Base-by-base conservation (phyloP, 2,888 invertebrate species). In the Apamea crenata region DNA sequence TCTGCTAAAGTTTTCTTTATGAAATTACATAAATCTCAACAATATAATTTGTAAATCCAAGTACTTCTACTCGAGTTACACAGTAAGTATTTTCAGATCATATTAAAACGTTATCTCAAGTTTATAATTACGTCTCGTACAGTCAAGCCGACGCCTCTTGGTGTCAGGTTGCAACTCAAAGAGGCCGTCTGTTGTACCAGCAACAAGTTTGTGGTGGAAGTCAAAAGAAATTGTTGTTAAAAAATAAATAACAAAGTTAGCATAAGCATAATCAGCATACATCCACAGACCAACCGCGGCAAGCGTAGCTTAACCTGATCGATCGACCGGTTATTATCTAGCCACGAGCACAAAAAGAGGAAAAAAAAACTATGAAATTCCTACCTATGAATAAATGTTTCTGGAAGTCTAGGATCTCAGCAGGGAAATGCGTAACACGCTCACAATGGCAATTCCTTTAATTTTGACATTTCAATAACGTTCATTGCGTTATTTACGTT, bases 121-220 rank as follows among this genome's bases (percentile, higher is more conserved):
- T 87, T 89, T 87, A 81, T 88, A 89, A 89, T 89, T 87, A 89
- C 90, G 82, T 85, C 75, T 82, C 71, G 80, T 79, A 83, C 78
- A 87, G 78, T 79, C 75, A 77, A 65, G 78, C 83, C 78, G 85
- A 86, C 87, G 89, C 89, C 89, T 89, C 84, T 86, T 82, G 91
- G 93, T 93, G 93, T 94, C 91, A 88, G 86, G 90, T 94, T 93
- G 77, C 94, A 87, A 82, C 88, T 93, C 92, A 94, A 94, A 94
- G 93, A 87, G 84, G 84, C 90, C 90, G 93, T 93, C 92, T 94
- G 94, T 94, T 93, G 91, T 87, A 88, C 87, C 72, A 89, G 80
- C 83, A 89, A 88, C 80, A 82, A 70, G 69, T 63, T 66, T 74
- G 50, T 84, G 91, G 92, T 81, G 1, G 68, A 91, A 93, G 86